Conservation (phyloP, 2,888 invertebrate species). For the Ichneumoninae sp. region DNA sequence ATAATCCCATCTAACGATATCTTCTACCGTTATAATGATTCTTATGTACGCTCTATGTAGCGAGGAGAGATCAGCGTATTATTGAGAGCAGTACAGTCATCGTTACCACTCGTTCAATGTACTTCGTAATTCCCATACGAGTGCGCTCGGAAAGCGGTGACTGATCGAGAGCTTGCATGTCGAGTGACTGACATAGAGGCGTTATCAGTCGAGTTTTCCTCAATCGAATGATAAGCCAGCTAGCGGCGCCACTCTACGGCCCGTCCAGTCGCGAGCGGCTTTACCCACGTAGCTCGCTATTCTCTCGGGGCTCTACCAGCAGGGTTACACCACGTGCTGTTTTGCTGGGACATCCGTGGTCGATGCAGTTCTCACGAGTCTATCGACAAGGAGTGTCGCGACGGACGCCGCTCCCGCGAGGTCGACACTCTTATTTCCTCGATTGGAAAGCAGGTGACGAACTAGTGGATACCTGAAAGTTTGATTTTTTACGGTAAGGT, state of each 20-base stretch:
- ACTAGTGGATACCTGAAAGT: neutral
- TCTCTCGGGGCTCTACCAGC: slow-evolving; percentile 4
- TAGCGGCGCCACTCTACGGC: slow-evolving; percentile 60
- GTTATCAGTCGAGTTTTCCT: slow-evolving; percentile 19
- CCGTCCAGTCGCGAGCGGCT: neutral
- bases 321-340: slow-evolving; percentile 32
- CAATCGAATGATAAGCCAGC: slow-evolving; percentile 29
- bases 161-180: neutral
- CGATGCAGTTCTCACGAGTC: slow-evolving; percentile 16
- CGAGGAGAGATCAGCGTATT: neutral
- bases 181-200: neutral
- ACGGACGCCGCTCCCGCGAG: neutral
- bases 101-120: neutral
- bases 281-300: slow-evolving; percentile 31
- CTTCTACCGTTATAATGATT: neutral
- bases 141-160: neutral
- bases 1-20: neutral
- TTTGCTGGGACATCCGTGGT: neutral
- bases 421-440: slow-evolving; percentile 2
- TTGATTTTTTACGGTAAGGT: slow-evolving; percentile 12
- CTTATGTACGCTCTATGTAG: neutral
- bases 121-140: neutral
- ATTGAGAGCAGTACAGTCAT: neutral
- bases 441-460: slow-evolving; percentile 3
- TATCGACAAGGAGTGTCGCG: slow-evolving; percentile 19